Percentiles rank a stretch among this genome's conserved stretches.
Evolutionary conservation across 2,113 vertebrate species (phyloP).

Genomic region (Halcyon senegalensis): DNA sequence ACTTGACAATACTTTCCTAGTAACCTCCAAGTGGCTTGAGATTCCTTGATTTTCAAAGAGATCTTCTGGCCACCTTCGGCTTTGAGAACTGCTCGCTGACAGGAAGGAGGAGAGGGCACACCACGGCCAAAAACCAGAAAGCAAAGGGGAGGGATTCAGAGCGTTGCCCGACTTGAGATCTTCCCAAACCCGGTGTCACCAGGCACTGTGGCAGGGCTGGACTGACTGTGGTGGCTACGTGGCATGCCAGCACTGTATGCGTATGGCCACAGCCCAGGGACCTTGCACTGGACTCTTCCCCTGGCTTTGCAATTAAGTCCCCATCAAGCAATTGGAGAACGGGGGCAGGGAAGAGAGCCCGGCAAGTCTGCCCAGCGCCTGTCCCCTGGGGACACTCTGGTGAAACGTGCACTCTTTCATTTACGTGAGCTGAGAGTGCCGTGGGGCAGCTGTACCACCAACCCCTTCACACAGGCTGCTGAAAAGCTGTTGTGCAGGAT

Average conservation of each 20-base stretch:
- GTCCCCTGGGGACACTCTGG: not conserved
- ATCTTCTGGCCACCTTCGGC: rapidly evolving
- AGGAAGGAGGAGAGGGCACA: not conserved
- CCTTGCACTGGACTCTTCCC: not conserved
- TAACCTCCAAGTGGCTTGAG: rapidly evolving
- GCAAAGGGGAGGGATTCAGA: not conserved
- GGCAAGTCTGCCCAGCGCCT: not conserved
- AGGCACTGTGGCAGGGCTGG: rapidly evolving
- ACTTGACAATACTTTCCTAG: not conserved
- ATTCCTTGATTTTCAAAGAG: not conserved
- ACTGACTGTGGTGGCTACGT: rapidly evolving
- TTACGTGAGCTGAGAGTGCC: not conserved
- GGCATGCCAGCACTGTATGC: rapidly evolving
- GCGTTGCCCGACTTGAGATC: rapidly evolving
- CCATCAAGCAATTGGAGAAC: not conserved
- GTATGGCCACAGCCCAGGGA: rapidly evolving
- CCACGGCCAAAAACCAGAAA: not conserved
- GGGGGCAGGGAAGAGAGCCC: not conserved
- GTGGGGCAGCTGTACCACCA: too few species aligned
- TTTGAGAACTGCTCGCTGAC: not conserved
- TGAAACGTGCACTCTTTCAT: not conserved
- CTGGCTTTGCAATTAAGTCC: not conserved
- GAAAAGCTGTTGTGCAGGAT: not conserved
- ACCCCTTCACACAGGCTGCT: not conserved
- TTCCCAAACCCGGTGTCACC: not conserved